Conservation (phyloP, 2,113 vertebrate genomes). For the Siniperca chuatsi region DNA sequence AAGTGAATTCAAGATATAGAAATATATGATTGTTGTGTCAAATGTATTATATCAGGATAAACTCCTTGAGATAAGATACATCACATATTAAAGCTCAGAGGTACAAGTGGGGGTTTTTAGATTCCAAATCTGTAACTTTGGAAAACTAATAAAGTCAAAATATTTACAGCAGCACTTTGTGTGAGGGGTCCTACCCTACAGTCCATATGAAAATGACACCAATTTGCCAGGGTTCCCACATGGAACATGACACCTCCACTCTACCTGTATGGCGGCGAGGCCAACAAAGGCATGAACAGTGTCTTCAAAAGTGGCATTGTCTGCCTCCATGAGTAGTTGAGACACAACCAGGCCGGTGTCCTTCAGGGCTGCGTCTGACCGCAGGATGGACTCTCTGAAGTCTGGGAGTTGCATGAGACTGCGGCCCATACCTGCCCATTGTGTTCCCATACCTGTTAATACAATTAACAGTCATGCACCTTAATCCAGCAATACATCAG, state of each 20-base stretch:
- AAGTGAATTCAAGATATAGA: not conserved
- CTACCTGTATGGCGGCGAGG: constrained; percentile 95
- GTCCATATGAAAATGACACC: not conserved
- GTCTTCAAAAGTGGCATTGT: constrained; percentile 91
- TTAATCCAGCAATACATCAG: not conserved
- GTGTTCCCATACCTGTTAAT: constrained; percentile 93
- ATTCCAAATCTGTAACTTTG: not conserved
- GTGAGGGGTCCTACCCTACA: too few relatives aligned
- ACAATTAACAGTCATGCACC: not conserved
- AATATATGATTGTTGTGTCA: not conserved
- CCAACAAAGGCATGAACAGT: constrained; percentile 90
- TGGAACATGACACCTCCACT: not conserved
- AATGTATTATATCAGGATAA: not conserved
- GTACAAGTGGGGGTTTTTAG: not conserved
- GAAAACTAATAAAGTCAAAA: not conserved
- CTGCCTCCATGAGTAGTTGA: constrained; percentile 85
- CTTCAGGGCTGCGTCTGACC: constrained; percentile 88
- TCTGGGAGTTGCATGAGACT: constrained; percentile 90
- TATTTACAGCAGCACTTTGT: not conserved
- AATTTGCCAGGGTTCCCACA: not conserved
- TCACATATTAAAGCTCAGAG: not conserved
- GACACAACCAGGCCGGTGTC: constrained; percentile 90
- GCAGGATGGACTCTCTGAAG: constrained; percentile 91
- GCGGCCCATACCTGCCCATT: constrained; percentile 94
- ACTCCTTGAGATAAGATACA: not conserved